Conservation (phyloP, 2,797 vertebrate species). For the Silurus aristotelis region DNA sequence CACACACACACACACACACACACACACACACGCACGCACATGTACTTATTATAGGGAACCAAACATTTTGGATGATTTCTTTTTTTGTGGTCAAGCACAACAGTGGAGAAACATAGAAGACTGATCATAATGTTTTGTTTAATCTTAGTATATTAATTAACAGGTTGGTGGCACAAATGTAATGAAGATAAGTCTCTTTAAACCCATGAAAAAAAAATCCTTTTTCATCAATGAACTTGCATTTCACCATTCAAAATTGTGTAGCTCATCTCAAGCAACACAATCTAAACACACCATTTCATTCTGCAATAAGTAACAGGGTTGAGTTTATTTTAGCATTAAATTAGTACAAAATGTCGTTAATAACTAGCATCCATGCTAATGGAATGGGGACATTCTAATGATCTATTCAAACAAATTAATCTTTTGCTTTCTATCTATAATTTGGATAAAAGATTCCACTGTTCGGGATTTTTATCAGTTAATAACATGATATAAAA, state of each 20-base stretch:
- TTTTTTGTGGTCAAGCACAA: neutral
- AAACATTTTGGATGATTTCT: neutral
- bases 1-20: conserved; percentile 7
- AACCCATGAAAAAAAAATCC: neutral
- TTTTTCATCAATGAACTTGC: neutral
- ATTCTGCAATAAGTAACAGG: no score
- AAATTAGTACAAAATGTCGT: neutral
- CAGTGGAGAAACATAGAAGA: neutral
- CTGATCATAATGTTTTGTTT: neutral
- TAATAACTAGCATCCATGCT: neutral
- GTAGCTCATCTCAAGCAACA: neutral
- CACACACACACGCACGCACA: neutral
- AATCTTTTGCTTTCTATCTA: neutral
- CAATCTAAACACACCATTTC: neutral
- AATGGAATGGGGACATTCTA: neutral
- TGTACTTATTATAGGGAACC: neutral
- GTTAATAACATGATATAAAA: neutral
- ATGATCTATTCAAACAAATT: neutral
- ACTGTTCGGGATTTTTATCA: neutral
- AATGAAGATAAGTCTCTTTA: neutral
- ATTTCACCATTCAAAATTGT: neutral
- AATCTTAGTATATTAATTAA: neutral
- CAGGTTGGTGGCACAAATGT: neutral
- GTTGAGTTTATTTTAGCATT: neutral
- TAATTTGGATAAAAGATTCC: neutral